Conservation (phyloP, 2,888 invertebrate species). For the Synanthedon formicaeformis region DNA sequence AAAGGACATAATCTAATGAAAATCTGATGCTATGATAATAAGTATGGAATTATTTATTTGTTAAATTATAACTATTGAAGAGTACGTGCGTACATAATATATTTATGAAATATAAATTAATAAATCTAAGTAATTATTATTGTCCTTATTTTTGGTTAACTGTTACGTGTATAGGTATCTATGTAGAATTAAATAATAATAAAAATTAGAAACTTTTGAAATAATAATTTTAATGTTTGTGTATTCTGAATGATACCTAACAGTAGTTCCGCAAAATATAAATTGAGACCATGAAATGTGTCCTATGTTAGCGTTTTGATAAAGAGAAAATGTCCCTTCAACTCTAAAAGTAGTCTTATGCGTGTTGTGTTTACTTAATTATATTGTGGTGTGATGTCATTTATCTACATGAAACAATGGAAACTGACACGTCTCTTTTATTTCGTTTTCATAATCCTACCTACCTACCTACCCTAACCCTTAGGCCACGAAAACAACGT, state of each 20-base stretch:
- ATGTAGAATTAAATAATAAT: no score
- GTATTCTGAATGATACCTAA: no score
- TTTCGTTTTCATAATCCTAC: background rate
- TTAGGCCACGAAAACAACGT: no score
- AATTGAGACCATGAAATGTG: background rate
- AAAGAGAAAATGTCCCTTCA: background rate
- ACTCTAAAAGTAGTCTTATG: background rate
- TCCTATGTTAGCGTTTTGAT: background rate
- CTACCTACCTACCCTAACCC: no score
- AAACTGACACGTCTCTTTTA: background rate
- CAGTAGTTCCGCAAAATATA: no score
- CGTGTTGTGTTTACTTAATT: slow-evolving; percentile 1
- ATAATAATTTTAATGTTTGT: no score
- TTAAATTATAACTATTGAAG: no score
- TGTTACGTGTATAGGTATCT: no score
- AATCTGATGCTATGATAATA: background rate
- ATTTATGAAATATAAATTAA: no score
- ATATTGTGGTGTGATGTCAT: slow-evolving; percentile 1
- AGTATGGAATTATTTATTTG: background rate
- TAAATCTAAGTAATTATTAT: background rate
- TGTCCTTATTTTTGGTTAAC: background rate
- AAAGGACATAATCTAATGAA: background rate
- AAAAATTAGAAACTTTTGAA: no score
- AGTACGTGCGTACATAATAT: no score
- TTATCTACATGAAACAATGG: background rate